A percentile compares a stretch with the other conserved stretches of the same genome.
These are phyloP conservation scores for Eilema sororculum DNA, from an alignment of 2,888 invertebrate species.

Conservation along the genomic window DNA sequence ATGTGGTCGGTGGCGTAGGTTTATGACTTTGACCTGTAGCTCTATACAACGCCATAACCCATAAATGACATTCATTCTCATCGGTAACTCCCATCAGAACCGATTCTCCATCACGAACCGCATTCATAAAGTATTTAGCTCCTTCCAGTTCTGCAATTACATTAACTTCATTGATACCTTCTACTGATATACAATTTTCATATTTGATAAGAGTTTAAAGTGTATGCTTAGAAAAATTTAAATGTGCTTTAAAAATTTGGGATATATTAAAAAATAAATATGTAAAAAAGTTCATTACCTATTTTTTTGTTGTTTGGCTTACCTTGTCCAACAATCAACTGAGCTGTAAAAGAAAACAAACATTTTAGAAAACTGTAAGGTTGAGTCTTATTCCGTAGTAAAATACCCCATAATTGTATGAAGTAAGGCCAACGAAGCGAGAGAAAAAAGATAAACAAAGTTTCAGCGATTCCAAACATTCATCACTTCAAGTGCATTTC, in stretches of 20 bases:
- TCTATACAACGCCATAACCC: slow-evolving; percentile 99
- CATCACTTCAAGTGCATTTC: too few relatives aligned
- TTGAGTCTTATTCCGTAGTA: too few relatives aligned
- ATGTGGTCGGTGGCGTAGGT: slow-evolving; percentile 97
- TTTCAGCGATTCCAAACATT: too few relatives aligned
- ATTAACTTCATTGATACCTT: not conserved
- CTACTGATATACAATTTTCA: not conserved
- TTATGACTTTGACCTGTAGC: slow-evolving; percentile 99
- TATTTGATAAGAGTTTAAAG: not conserved
- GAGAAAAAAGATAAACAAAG: too few relatives aligned
- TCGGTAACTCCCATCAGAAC: slow-evolving; percentile 98
- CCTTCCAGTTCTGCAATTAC: slow-evolving; percentile 94
- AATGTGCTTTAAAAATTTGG: slow-evolving; percentile 3
- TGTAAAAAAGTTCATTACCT: slow-evolving; percentile 57
- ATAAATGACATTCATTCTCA: slow-evolving; percentile 98
- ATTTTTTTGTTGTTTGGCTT: slow-evolving; percentile 74
- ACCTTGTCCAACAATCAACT: slow-evolving; percentile 97
- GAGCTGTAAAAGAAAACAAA: slow-evolving; percentile 88
- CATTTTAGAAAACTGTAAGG: slow-evolving; percentile 38
- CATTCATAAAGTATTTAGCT: slow-evolving; percentile 98
- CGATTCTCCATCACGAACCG: slow-evolving; percentile 99
- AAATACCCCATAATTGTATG: too few relatives aligned
- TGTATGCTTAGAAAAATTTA: slow-evolving; percentile 1
- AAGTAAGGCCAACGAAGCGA: too few relatives aligned
- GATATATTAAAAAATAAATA: slow-evolving; percentile 35